Evolutionary conservation across 2,888 invertebrate genomes (phyloP).

Genomic region (Catocala sponsa): DNA sequence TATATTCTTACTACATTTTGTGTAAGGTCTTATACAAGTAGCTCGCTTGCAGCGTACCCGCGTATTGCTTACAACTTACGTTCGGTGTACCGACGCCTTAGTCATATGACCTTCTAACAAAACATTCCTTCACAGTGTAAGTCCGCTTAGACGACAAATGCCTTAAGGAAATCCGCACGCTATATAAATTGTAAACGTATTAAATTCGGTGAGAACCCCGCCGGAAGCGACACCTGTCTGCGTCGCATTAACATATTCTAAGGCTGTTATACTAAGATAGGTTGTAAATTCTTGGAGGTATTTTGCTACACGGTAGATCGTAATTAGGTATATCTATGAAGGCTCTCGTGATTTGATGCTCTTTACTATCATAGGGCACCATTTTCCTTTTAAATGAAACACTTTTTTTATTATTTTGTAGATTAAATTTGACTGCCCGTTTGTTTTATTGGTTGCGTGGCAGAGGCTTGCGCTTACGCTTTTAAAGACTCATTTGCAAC

Average conservation of each 20-base stretch:
- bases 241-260: slow-evolving; percentile 36
- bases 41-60: not conserved
- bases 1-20: too few relatives aligned
- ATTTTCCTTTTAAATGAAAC: too few relatives aligned
- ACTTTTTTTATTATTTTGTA: too few relatives aligned
- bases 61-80: not conserved
- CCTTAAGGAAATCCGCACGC: slow-evolving; percentile 12
- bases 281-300: slow-evolving; percentile 8
- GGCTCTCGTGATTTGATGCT: too few relatives aligned
- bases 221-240: slow-evolving; percentile 36
- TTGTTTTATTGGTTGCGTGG: too few relatives aligned
- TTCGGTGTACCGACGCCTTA: not conserved
- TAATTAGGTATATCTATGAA: not conserved
- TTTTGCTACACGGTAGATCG: slow-evolving; percentile 7
- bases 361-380: too few relatives aligned
- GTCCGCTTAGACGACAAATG: slow-evolving; percentile 5
- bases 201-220: slow-evolving; percentile 28
- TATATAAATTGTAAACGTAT: slow-evolving; percentile 32
- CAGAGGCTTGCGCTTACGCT: too few relatives aligned
- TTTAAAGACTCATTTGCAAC: too few relatives aligned
- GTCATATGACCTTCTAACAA: not conserved
- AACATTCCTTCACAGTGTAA: slow-evolving; percentile 2
- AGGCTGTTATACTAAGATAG: slow-evolving; percentile 16
- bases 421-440: too few relatives aligned
- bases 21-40: too few relatives aligned